A percentile compares a stretch with the other conserved stretches of the same genome.
Conservation (phyloP, 2,113 vertebrate species). For the Phyllostomus hastatus region DNA sequence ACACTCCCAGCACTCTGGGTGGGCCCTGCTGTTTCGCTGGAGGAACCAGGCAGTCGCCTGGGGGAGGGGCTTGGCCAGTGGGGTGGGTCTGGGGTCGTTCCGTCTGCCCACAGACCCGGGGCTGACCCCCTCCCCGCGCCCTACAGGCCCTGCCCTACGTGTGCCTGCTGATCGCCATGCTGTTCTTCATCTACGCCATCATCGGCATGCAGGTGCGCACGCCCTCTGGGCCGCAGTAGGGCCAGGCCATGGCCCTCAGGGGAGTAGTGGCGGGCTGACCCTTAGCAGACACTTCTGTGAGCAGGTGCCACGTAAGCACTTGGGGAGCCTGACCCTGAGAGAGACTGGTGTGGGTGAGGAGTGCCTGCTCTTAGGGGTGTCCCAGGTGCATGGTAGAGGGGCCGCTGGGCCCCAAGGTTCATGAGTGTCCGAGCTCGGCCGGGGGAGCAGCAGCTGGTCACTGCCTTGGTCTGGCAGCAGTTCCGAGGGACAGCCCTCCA, state of each 20-base stretch:
- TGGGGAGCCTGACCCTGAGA: not conserved
- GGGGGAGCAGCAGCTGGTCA: fast-evolving
- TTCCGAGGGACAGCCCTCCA: not conserved
- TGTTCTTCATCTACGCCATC: constrained; percentile 99
- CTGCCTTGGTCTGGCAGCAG: not conserved
- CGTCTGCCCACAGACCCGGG: not conserved
- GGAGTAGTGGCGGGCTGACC: too few species aligned
- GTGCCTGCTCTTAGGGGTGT: not conserved
- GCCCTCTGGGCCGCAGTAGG: too few species aligned
- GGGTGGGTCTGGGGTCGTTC: not conserved
- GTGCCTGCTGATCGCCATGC: constrained; percentile 97
- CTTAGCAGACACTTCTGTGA: not conserved
- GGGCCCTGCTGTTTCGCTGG: too few species aligned
- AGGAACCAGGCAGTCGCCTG: not conserved
- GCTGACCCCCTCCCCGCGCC: constrained; percentile 8
- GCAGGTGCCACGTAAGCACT: not conserved
- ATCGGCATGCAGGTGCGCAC: constrained; percentile 95
- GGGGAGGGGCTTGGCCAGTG: not conserved
- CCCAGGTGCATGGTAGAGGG: not conserved
- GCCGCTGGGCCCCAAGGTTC: not conserved
- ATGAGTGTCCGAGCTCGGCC: not conserved
- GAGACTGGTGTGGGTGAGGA: not conserved
- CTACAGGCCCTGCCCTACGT: constrained; percentile 95
- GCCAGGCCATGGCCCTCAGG: too few species aligned
- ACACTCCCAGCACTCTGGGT: not conserved